These are phyloP conservation scores for Drosophila pruinosa DNA, from an alignment of 1,140 invertebrate genomes.

Conservation along the genomic window DNA sequence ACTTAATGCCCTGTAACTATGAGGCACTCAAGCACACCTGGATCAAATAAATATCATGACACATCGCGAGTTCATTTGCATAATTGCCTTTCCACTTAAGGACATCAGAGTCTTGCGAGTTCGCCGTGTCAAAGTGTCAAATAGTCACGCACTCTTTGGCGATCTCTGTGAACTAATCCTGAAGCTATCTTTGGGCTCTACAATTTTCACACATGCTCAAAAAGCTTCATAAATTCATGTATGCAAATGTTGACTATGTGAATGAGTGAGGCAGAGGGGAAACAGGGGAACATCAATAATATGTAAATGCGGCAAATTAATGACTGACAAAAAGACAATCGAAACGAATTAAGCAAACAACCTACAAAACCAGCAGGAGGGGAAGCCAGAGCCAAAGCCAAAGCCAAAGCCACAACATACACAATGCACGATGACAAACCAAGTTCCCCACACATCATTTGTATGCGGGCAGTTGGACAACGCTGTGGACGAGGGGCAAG, in stretches of 20 bases:
- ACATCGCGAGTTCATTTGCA: constrained; percentile 41
- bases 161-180: neutral
- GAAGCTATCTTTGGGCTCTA: neutral
- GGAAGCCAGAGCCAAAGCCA: neutral
- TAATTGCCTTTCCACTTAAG: constrained; percentile 48
- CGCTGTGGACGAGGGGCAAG: neutral
- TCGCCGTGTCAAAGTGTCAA: constrained; percentile 44
- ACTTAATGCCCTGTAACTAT: constrained; percentile 6
- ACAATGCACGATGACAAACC: constrained; percentile 12
- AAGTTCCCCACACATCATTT: constrained; percentile 53
- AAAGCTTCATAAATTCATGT: constrained; percentile 27
- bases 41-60: constrained; percentile 43
- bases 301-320: constrained; percentile 80
- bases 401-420: neutral
- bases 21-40: constrained; percentile 45
- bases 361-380: constrained; percentile 60
- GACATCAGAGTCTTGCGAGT: neutral
- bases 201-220: constrained; percentile 61
- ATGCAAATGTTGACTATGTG: too few relatives aligned
- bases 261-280: neutral
- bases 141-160: constrained; percentile 38
- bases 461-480: constrained; percentile 59
- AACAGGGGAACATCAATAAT: constrained; percentile 65
- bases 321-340: constrained; percentile 82
- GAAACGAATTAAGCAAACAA: constrained; percentile 78